Conservation (phyloP, 2,113 vertebrate genomes). For the Crocuta crocuta region DNA sequence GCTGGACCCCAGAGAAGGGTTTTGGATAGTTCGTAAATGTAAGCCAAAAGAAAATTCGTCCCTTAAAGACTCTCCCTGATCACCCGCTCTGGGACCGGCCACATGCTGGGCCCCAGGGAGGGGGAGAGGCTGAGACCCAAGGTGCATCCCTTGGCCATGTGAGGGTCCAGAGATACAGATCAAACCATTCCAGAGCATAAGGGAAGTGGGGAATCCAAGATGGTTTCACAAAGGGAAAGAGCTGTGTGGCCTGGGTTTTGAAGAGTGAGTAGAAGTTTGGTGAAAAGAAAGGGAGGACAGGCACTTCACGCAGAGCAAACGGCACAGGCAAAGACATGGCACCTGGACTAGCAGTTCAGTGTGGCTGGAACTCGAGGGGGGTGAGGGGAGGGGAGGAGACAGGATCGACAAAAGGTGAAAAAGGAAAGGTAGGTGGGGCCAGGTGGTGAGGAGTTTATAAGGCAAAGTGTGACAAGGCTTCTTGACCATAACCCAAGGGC, state of each 20-base stretch:
- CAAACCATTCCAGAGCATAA: not conserved
- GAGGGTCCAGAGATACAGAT: not conserved
- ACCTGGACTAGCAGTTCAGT: not conserved
- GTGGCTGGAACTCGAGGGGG: not conserved
- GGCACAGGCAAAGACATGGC: not conserved
- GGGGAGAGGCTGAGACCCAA: not conserved
- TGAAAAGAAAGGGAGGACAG: not conserved
- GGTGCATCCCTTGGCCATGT: too few species aligned
- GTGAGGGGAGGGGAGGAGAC: fast-evolving
- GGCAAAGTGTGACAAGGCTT: not conserved
- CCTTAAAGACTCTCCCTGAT: not conserved
- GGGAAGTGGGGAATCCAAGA: not conserved
- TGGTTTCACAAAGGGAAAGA: not conserved
- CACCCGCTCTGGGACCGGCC: not conserved
- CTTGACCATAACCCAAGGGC: not conserved
- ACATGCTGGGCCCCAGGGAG: not conserved
- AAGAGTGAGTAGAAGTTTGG: not conserved
- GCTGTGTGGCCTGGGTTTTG: not conserved
- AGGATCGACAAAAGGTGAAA: not conserved
- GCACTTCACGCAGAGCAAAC: not conserved
- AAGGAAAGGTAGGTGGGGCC: not conserved
- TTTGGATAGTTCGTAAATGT: not conserved
- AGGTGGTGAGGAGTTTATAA: not conserved
- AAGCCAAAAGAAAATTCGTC: not conserved
- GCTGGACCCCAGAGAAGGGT: not conserved